These are phyloP conservation scores for Vireo altiloquus DNA, from an alignment of 2,113 vertebrate species.

Conservation along the genomic window DNA sequence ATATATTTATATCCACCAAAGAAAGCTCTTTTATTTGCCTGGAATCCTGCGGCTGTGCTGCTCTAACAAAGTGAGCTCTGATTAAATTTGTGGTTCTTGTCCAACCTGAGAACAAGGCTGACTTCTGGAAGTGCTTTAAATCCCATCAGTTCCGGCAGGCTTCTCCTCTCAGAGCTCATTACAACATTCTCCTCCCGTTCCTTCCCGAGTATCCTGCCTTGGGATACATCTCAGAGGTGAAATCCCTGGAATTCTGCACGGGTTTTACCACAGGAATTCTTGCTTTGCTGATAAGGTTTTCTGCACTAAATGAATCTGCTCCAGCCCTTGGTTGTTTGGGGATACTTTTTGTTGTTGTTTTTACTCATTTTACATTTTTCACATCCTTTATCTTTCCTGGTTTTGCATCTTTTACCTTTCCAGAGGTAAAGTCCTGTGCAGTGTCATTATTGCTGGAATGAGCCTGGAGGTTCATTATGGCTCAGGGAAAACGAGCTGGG, in stretches of 20 bases:
- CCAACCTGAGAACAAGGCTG: neutral
- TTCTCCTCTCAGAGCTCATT: neutral
- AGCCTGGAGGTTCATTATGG: neutral
- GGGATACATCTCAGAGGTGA: neutral
- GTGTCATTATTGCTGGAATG: accelerated
- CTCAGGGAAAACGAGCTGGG: neutral
- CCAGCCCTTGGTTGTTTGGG: neutral
- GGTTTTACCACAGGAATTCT: neutral
- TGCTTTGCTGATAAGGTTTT: neutral
- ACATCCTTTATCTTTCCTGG: accelerated
- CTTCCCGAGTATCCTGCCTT: neutral
- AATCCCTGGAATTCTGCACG: neutral
- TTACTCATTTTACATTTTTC: neutral
- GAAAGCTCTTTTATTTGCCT: neutral
- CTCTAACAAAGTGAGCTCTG: neutral
- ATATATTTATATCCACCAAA: neutral
- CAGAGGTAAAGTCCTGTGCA: accelerated
- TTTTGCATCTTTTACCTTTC: neutral
- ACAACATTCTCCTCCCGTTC: neutral
- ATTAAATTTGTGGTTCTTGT: neutral
- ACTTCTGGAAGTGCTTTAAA: conserved; percentile 36
- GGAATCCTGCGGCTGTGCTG: neutral
- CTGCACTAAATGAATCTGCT: neutral
- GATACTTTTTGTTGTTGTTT: neutral
- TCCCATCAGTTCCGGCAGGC: neutral